Percentiles rank a stretch among this genome's conserved stretches.
Conservation (phyloP, 2,888 invertebrate species). For the Caenorhabditis becei region DNA sequence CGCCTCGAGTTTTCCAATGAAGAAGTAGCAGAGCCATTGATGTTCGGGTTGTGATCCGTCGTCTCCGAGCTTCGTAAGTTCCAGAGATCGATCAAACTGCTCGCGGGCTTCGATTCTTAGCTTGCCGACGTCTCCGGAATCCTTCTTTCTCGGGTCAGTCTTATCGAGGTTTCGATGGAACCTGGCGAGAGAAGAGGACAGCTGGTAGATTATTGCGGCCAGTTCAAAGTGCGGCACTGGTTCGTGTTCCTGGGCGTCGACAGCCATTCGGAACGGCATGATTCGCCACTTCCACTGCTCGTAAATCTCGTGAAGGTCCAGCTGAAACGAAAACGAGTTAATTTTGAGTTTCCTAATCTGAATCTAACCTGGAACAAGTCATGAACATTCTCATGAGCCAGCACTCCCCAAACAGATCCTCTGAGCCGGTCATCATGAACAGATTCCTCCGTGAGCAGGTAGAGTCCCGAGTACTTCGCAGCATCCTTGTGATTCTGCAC, state of each 20-base stretch:
- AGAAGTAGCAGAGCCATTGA: conserved; percentile 71
- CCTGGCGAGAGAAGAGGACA: conserved; percentile 61
- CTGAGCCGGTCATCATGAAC: conserved; percentile 39
- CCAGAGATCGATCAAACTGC: conserved; percentile 59
- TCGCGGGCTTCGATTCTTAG: conserved; percentile 47
- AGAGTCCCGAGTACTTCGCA: conserved; percentile 50
- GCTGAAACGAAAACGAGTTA: conserved; percentile 21
- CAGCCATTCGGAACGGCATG: conserved; percentile 70
- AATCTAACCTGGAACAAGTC: conserved; percentile 54
- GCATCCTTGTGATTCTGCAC: conserved; percentile 40
- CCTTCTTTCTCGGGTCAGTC: conserved; percentile 36
- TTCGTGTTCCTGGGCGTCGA: conserved; percentile 57
- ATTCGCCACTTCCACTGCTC: conserved; percentile 64
- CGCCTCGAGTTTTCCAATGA: conserved; percentile 67
- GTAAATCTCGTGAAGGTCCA: conserved; percentile 47
- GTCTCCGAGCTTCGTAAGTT: conserved; percentile 41
- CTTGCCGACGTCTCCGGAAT: not conserved
- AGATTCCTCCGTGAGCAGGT: conserved; percentile 21
- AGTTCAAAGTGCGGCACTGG: conserved; percentile 64
- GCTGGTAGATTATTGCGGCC: conserved; percentile 65
- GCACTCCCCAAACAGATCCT: conserved; percentile 66
- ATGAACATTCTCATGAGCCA: conserved; percentile 61
- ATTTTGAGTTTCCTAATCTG: not conserved
- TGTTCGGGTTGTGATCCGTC: conserved; percentile 59
- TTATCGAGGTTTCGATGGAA: conserved; percentile 48